These are phyloP conservation scores for Terebella lapidaria DNA, from an alignment of 2,888 invertebrate species.

Conservation along the genomic window DNA sequence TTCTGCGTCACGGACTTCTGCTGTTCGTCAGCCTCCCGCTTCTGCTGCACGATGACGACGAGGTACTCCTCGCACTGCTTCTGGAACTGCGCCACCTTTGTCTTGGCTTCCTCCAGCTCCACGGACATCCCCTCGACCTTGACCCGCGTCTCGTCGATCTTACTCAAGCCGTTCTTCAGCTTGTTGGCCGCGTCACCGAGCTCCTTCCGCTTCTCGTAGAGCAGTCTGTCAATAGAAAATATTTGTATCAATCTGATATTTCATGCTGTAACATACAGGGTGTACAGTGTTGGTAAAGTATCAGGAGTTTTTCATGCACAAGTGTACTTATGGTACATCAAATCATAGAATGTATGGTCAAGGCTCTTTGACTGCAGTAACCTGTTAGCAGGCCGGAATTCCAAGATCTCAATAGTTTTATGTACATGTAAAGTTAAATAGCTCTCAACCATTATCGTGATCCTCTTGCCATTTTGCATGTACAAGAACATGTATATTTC, in stretches of 20 bases:
- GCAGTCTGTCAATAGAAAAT: conserved; percentile 59
- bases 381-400: too few species aligned
- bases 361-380: too few species aligned
- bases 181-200: conserved; percentile 72
- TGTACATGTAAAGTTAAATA: neutral
- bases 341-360: too few species aligned
- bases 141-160: conserved; percentile 78
- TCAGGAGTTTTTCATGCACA: neutral
- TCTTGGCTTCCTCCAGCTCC: conserved; percentile 73
- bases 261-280: too few species aligned
- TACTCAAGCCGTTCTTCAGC: conserved; percentile 71
- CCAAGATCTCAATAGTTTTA: too few species aligned
- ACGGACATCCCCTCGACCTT: conserved; percentile 79
- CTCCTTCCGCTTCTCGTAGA: conserved; percentile 67
- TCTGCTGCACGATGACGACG: conserved; percentile 74
- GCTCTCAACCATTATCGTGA: neutral
- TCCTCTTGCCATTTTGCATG: neutral
- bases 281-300: neutral
- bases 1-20: conserved; percentile 66
- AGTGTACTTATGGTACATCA: neutral
- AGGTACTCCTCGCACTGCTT: conserved; percentile 81
- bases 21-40: conserved; percentile 77
- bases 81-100: conserved; percentile 65
- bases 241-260: neutral
- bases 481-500: neutral